These are phyloP conservation scores for Stratiomys singularior DNA, from an alignment of 2,888 invertebrate genomes.

Conservation along the genomic window DNA sequence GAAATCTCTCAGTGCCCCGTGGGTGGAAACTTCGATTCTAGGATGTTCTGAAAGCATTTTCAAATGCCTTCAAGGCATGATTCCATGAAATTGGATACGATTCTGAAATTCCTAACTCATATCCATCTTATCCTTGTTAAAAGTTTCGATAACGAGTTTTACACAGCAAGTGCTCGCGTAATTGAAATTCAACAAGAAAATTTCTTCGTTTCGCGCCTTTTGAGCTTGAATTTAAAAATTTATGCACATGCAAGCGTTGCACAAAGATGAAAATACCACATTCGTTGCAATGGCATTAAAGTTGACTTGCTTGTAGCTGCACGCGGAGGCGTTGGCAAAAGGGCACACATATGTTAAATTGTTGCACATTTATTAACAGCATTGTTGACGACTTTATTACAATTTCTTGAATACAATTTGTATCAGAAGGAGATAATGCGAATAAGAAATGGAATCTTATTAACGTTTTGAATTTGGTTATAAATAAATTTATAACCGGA, in stretches of 20 bases:
- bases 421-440: background rate
- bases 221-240: background rate
- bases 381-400: constrained; percentile 9
- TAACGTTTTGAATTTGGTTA: too few relatives aligned
- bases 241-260: background rate
- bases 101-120: too few relatives aligned
- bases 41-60: too few relatives aligned
- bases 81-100: too few relatives aligned
- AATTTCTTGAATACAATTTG: background rate
- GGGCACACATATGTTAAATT: background rate
- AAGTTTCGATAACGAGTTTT: background rate
- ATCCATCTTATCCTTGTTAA: too few relatives aligned
- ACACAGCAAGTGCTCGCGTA: background rate
- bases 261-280: background rate
- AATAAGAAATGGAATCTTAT: background rate
- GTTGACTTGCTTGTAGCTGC: too few relatives aligned
- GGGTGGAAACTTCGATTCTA: too few relatives aligned
- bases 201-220: background rate
- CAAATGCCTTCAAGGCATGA: too few relatives aligned
- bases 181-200: background rate
- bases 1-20: too few relatives aligned
- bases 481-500: background rate
- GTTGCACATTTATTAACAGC: background rate
- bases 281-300: background rate
- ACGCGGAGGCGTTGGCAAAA: background rate